Evolutionary conservation across 2,888 invertebrate species (phyloP), one percentile per base, ranked within the genome.

Genomic region (Harmothoe impar): DNA sequence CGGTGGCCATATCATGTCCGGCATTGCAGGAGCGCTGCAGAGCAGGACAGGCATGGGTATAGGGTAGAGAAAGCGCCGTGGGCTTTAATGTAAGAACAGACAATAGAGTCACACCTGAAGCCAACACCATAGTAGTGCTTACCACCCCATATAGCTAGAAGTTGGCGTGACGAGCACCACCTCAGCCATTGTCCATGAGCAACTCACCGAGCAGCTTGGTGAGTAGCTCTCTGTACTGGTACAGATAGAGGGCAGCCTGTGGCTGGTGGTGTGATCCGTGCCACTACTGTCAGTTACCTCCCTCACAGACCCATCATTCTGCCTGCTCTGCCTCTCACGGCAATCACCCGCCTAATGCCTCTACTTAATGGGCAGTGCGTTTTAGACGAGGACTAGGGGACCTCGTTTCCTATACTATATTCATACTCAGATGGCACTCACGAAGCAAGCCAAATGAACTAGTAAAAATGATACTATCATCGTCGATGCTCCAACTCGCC

Each of bases 161-260:
- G 62, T 62, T 62, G 20, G 72, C 72, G 31, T 72, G 72, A 25
- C 68, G n/a, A n/a, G 15, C 5, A 68, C n/a, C 72, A 29, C n/a
- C 72, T 29, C 29, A 15, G 25, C 72, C 72, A 62, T 62, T 62
- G 62, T 62, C 62, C 62, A 62, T n/a, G 62, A 62, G 62, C 62
- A 20, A 15, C 62, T 62, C 62, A n/a, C 62, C 62, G 62, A 62
- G 62, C n/a, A 62, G 20, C 7, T n/a, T 62, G 62, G 43, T 15
- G 62, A 62, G 62, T n/a, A 62, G 62, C 62, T 62, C 62, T 5
- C 62, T 62, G 12, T n/a, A 20, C 7, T 62, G 62, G 62, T 62
- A 3, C 62, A 62, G 20, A 62, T 62, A 7, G 62, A n/a, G 62
- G n/a, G 62, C 62, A n/a, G 62, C 62, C 43, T 43, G 3, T 43